Evolutionary conservation across 2,888 invertebrate genomes (phyloP).

Genomic region (Leptopilina myrica): DNA sequence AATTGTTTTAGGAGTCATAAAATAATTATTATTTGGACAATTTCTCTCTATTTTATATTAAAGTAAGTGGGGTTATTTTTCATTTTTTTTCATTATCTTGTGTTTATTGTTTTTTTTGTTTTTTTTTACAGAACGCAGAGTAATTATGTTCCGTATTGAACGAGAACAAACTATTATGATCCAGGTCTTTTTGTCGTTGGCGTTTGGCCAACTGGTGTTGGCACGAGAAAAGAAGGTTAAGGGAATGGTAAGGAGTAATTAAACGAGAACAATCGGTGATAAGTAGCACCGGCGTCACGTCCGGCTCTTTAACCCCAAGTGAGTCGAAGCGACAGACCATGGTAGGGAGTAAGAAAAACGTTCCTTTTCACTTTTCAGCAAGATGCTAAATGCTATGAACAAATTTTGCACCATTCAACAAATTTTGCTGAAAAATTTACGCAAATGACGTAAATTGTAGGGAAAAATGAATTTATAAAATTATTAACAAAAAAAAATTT

Average conservation of each 20-base stretch:
- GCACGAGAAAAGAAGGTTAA: constrained; percentile 19
- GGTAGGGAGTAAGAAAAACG: not conserved
- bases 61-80: not conserved
- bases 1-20: not conserved
- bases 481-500: no score
- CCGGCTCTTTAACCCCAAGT: constrained; percentile 17
- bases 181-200: constrained; percentile 31
- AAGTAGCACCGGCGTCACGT: constrained; percentile 37
- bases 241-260: constrained; percentile 27
- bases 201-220: constrained; percentile 31
- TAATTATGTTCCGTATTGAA: constrained; percentile 36
- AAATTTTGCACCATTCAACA: not conserved
- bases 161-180: constrained; percentile 38
- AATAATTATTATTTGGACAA: not conserved
- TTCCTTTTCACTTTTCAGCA: not conserved
- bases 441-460: no score
- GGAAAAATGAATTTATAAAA: no score
- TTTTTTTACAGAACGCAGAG: not conserved
- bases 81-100: not conserved
- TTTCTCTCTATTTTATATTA: not conserved
- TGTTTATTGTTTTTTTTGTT: not conserved
- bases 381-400: not conserved
- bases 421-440: not conserved
- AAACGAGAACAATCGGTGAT: constrained; percentile 37
- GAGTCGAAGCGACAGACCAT: not conserved